Evolutionary conservation across 1,140 invertebrate species (phyloP).

Genomic region (Tetranychus cinnabarinus): DNA sequence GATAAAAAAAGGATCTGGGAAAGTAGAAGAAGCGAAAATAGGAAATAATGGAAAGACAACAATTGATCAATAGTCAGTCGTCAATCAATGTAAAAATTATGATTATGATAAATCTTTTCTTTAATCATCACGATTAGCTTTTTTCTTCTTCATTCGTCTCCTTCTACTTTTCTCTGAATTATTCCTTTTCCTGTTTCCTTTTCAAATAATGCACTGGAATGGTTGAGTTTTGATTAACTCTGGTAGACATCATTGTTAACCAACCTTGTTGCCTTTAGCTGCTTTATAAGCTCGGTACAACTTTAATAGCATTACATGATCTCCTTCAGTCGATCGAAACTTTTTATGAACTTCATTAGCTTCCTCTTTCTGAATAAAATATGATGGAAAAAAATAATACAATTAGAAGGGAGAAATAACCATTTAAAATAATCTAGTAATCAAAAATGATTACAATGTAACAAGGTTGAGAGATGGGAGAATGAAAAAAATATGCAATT

Average conservation of each 20-base stretch:
- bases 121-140: no score
- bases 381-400: neutral
- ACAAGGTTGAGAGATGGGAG: neutral
- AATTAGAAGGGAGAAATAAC: neutral
- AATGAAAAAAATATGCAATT: no score
- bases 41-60: neutral
- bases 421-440: neutral
- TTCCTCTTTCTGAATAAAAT: slow-evolving; percentile 31
- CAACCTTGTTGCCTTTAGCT: slow-evolving; percentile 41
- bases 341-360: slow-evolving; percentile 42
- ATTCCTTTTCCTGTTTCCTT: no score
- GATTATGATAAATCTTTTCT: no score
- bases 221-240: no score
- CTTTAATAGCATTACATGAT: slow-evolving; percentile 77
- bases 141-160: no score
- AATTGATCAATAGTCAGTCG: neutral
- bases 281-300: slow-evolving; percentile 54
- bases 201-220: no score
- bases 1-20: neutral
- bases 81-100: no score
- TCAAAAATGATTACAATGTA: neutral
- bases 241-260: slow-evolving; percentile 2
- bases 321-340: slow-evolving; percentile 63
- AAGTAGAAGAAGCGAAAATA: no score
- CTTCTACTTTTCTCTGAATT: no score